Base-by-base conservation (phyloP, 2,888 invertebrate genomes). In the Sabellastarte sp. region DNA sequence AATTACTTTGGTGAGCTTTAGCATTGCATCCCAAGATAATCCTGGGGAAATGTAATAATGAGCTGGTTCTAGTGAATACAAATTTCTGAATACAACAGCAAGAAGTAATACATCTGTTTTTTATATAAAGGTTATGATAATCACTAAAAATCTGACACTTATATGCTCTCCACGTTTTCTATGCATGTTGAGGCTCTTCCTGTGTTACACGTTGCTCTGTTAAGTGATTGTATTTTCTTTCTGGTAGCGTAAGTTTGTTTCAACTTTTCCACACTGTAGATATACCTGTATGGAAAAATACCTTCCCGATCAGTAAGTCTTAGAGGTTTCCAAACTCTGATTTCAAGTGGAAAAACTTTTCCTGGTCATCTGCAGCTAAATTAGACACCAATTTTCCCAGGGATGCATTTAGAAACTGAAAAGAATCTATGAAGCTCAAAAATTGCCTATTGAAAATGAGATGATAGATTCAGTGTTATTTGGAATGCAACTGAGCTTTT, bases 11-110 rank as follows among this genome's bases (percentile, higher is more conserved):
- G n/a, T n/a, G n/a, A n/a, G n/a, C n/a, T n/a, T n/a, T n/a, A n/a
- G n/a, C n/a, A n/a, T n/a, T n/a, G n/a, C n/a, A n/a, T n/a, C n/a
- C n/a, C n/a, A n/a, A n/a, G n/a, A n/a, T n/a, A n/a, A n/a, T n/a
- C n/a, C n/a, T n/a, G n/a, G n/a, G n/a, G 63, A 57, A 10, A 73
- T 77, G 52, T 53, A 74, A 63, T 74, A 80, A 30, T 63, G 55
- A 1, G 28, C 5, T 24, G 73, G 71, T 63, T 74, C 75, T 57
- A 79, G 63, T 32, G 70, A 59, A 61, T 73, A 5, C 29, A 63
- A 63, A 24, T 15, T n/a, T 57, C 60, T 51, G 51, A 63, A 59
- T 3, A 59, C 50, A 50, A 61, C 63, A 20, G 63, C 59, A 1
- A 63, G 32, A 2, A 63, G 32, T 1, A 63, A n/a, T 10, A 60